Base-by-base conservation (phyloP, 2,797 vertebrate species). In the Neomorphus geoffroyi region DNA sequence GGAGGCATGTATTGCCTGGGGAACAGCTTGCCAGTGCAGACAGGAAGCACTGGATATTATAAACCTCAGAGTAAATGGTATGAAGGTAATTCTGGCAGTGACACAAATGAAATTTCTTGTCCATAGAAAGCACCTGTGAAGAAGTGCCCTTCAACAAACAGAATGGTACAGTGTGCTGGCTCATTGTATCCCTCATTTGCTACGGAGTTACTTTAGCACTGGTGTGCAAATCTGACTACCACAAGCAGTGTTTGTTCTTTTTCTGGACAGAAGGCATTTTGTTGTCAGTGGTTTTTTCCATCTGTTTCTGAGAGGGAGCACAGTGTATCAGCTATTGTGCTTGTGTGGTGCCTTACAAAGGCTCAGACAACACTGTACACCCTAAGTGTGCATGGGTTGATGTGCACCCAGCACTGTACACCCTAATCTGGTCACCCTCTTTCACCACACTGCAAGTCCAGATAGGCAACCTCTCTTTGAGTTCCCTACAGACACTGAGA, bases 361-460 rank as follows among this genome's bases (percentile, higher is more conserved):
- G 18, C 28, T 18, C 32, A 69, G 18, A 11, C 56, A 57, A 35
- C 26, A 64, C 30, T 8, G 23, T 15, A 11, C 24, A 32, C 13
- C 9, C 7, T 7, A 53, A 23, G 3, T 4, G 14, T 33, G 30
- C 7, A 45, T 33, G 12, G 1, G 3, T 9, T 35, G 7, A 7
- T 57, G 41, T 62, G 15, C 43, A 64, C 50, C 7, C 12, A 50
- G 13, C 8, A 48, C 39, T 27, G 16, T 32, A 24, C 23, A n/a
- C 8, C 5, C 5, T 23, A 27, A 0, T 39, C 7, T 28, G 12
- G 8, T 37, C 6, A 62, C 10, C 9, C 6, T 72, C 13, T 82
- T 50, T 56, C 18, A 39, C 45, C 33, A 41, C 27, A 46, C 6
- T 39, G 24, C 43, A 69, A 35, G 48, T 74, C 22, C 37, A 46